A percentile compares a stretch with the other conserved stretches of the same genome.
Conservation (phyloP, 1,140 invertebrate genomes). For the Berghia stephanieae region DNA sequence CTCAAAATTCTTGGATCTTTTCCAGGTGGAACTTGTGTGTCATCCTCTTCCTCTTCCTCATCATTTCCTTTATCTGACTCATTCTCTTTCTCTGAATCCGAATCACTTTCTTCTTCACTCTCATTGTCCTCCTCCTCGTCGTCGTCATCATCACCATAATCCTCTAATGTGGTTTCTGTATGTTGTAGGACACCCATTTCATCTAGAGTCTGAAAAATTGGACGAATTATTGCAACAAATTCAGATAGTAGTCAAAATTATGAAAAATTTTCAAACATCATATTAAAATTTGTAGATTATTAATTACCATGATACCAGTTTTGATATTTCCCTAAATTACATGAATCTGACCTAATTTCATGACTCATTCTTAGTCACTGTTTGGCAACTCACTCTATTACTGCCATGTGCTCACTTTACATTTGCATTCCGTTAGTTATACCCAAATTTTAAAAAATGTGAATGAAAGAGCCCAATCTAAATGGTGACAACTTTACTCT, state of each 20-base stretch:
- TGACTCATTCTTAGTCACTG: too few relatives aligned
- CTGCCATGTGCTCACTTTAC: too few relatives aligned
- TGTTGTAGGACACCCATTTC: conserved; percentile 68
- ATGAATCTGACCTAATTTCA: too few relatives aligned
- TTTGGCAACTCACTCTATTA: too few relatives aligned
- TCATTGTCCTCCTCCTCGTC: conserved; percentile 18
- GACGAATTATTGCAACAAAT: too few relatives aligned
- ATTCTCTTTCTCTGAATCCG: conserved; percentile 23
- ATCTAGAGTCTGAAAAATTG: conserved; percentile 62
- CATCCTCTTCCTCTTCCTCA: conserved; percentile 52
- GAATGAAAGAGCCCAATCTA: too few relatives aligned
- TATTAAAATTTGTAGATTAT: background rate
- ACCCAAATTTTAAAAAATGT: too few relatives aligned
- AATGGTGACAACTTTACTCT: too few relatives aligned
- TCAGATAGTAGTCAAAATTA: background rate
- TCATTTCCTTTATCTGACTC: conserved; percentile 45
- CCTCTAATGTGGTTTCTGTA: conserved; percentile 44
- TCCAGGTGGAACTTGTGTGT: conserved; percentile 25
- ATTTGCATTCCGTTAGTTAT: too few relatives aligned
- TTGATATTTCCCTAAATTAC: background rate
- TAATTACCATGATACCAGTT: background rate
- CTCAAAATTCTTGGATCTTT: conserved; percentile 31
- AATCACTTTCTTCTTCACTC: background rate
- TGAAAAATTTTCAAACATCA: background rate
- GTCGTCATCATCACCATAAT: conserved; percentile 8